Evolutionary conservation across 2,113 vertebrate genomes (phyloP), one percentile per base, ranked within the genome.

Genomic region (Greenwoodochromis staneri): DNA sequence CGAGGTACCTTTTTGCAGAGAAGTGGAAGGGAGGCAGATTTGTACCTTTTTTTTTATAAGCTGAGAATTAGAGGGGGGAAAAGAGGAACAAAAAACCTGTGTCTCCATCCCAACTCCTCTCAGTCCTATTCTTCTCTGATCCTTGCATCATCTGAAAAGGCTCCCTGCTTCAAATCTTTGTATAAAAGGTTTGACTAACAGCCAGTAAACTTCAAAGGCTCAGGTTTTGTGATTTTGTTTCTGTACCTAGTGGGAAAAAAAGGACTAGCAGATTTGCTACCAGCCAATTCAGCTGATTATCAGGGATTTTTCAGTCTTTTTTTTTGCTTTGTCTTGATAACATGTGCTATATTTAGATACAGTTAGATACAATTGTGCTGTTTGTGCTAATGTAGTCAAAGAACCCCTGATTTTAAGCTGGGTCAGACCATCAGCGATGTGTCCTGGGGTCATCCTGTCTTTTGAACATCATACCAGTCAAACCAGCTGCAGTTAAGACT

Each of bases 11-110:
- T 91, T 59, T 61, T 36, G 55, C 53, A 73, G 88, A 93, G 47
- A 81, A 73, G 54, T 38, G 57, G 85, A 54, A 47, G 14, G 45
- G 45, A 91, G 34, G 84, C 29, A 85, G 81, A 84, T 69, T 63
- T 76, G 31, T 69, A 42, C 51, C 86, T 87, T 89, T 89, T 53
- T 53, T 73, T 45, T 16, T 76, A 89, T 85, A 85, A 91, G 81
- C 83, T 8, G 12, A 87, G 61, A 80, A 53, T 91, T 85, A 42
- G 36, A 69, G 73, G 40, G 11, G n/a, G 0, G 12, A 36, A 84
- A 73, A 84, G 47, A 81, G 17, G 59, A 80, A 85, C 6, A 73
- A 45, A 86, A 76, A 57, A n/a, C 5, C 51, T 21, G 59, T 59
- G 59, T 69, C 47, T 84, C 38, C 45, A 78, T 51, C 71, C 4